A percentile compares a stretch with the other conserved stretches of the same genome.
These are phyloP conservation scores for Cyclargus thomasi DNA, from an alignment of 1,140 invertebrate genomes.

Conservation along the genomic window DNA sequence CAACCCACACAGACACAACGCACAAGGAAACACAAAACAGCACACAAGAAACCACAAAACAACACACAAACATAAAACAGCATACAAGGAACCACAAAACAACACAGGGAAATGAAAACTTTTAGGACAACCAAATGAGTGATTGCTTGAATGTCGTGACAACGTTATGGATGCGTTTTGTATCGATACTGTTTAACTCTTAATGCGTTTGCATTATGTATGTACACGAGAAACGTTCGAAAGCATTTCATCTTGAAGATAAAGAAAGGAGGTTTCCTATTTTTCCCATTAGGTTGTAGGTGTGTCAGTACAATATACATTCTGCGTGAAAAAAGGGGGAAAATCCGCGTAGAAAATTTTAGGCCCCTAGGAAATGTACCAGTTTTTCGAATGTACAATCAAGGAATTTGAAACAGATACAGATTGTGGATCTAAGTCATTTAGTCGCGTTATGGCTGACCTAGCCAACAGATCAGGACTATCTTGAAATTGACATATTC, in stretches of 20 bases:
- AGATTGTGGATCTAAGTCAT: too few relatives aligned
- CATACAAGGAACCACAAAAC: constrained; percentile 42
- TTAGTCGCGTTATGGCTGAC: too few relatives aligned
- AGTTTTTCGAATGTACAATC: too few relatives aligned
- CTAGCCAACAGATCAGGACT: too few relatives aligned
- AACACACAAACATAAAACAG: constrained; percentile 36
- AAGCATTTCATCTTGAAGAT: background rate
- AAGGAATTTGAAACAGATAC: too few relatives aligned
- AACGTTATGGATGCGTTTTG: background rate
- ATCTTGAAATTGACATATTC: too few relatives aligned
- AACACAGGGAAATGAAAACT: constrained; percentile 31
- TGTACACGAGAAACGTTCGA: background rate
- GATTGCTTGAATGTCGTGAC: constrained; percentile 9
- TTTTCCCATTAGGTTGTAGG: too few relatives aligned
- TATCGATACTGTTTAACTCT: background rate
- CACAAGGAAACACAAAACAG: constrained; percentile 41
- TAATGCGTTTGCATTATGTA: constrained; percentile 1
- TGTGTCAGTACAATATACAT: too few relatives aligned
- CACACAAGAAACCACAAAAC: constrained; percentile 42
- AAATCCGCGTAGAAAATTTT: too few relatives aligned
- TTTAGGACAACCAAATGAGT: constrained; percentile 28
- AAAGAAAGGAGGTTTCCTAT: background rate
- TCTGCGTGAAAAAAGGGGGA: too few relatives aligned
- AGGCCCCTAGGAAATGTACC: too few relatives aligned
- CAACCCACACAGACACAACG: constrained; percentile 48